Evolutionary conservation across 2,888 invertebrate genomes (phyloP).

Genomic region (Coleophora deauratella): DNA sequence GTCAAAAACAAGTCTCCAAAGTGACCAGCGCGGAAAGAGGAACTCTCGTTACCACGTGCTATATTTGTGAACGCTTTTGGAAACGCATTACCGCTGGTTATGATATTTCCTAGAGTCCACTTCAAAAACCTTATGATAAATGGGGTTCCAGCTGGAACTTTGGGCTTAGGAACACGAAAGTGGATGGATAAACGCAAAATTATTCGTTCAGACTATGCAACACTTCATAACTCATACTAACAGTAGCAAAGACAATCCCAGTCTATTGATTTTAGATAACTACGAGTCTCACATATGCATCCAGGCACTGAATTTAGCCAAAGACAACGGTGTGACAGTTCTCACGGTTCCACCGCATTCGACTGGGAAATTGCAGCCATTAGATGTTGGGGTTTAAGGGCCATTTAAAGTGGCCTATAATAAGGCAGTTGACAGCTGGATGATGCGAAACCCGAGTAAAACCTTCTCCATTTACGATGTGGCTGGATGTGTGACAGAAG

Average conservation of each 20-base stretch:
- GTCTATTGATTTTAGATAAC: constrained; percentile 2
- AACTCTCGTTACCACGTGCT: too few relatives aligned
- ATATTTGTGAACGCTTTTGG: too few relatives aligned
- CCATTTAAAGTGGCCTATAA: constrained; percentile 14
- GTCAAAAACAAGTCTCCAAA: too few relatives aligned
- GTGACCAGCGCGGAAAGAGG: too few relatives aligned
- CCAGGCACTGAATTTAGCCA: not conserved
- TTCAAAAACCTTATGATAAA: constrained; percentile 7
- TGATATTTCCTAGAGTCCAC: too few relatives aligned
- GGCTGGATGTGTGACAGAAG: constrained; percentile 14
- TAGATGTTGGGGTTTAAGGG: constrained; percentile 1
- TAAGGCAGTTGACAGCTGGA: constrained; percentile 25
- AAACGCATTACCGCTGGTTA: too few relatives aligned
- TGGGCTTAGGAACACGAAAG: constrained; percentile 16
- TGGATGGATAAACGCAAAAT: constrained; percentile 36
- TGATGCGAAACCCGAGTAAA: constrained; percentile 37
- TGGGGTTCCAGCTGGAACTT: constrained; percentile 6
- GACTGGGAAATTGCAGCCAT: not conserved
- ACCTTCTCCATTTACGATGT: constrained; percentile 44
- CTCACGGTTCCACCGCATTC: not conserved
- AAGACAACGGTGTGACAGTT: constrained; percentile 1
- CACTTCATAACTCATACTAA: not conserved
- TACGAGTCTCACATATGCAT: not conserved
- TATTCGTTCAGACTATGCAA: constrained; percentile 32
- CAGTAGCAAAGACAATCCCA: not conserved